Evolutionary conservation across 2,113 vertebrate genomes (phyloP).

Genomic region (Phrynocephalus versicolor): DNA sequence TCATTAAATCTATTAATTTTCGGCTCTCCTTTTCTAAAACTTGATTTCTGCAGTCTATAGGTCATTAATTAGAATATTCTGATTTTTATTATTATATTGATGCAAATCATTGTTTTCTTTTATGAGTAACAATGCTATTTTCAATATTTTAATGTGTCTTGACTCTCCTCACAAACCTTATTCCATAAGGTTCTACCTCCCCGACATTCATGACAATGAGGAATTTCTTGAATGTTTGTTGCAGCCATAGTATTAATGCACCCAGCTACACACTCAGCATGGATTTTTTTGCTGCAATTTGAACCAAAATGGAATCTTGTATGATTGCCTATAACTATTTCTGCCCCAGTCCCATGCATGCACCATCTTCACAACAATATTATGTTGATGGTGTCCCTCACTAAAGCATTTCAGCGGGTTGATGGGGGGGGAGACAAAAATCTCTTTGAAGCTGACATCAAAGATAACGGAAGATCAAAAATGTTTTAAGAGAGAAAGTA

Average conservation of each 20-base stretch:
- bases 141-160: too few species aligned
- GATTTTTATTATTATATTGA: too few species aligned
- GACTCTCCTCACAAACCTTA: too few species aligned
- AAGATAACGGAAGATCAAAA: constrained; percentile 24
- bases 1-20: too few species aligned
- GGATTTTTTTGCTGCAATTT: not conserved
- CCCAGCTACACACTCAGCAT: not conserved
- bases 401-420: constrained; percentile 1
- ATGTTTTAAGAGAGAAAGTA: not conserved
- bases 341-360: not conserved
- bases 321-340: not conserved
- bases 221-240: too few species aligned
- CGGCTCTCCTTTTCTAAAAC: too few species aligned
- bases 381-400: not conserved
- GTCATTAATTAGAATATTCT: too few species aligned
- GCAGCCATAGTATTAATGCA: not conserved
- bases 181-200: too few species aligned
- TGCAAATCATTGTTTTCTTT: too few species aligned
- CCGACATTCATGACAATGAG: too few species aligned
- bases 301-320: not conserved
- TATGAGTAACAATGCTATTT: too few species aligned
- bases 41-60: too few species aligned
- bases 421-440: not conserved
- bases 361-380: not conserved
- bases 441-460: constrained; percentile 15